These are phyloP conservation scores for Eclectus roratus DNA, from an alignment of 2,113 vertebrate species.

Conservation along the genomic window DNA sequence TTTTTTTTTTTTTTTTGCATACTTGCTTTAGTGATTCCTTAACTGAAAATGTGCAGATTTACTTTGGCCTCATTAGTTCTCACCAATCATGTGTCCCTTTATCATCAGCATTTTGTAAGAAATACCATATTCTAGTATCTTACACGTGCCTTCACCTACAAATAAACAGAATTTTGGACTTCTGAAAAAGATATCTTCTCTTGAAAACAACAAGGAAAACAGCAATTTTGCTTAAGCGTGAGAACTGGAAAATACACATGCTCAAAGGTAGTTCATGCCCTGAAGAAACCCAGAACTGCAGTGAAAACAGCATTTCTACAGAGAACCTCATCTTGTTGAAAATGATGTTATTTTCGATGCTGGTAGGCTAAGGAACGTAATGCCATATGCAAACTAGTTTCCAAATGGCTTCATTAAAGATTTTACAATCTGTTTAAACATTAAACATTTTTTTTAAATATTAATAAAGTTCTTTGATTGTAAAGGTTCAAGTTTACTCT, in stretches of 20 bases:
- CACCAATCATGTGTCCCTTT: background rate
- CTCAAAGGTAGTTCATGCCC: background rate
- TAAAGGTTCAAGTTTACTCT: conserved; percentile 39
- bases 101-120: background rate
- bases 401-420: conserved; percentile 39
- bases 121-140: background rate
- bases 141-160: background rate
- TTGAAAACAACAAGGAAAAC: background rate
- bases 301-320: background rate
- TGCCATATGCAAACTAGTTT: conserved; percentile 24
- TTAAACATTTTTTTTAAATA: conserved; percentile 60
- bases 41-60: background rate
- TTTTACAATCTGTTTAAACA: conserved; percentile 59
- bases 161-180: background rate
- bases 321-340: background rate
- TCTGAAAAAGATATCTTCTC: background rate
- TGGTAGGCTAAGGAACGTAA: conserved; percentile 18
- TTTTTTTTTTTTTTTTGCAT: background rate
- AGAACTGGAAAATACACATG: background rate
- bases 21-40: background rate
- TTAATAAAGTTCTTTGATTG: conserved; percentile 36
- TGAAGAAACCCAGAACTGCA: background rate
- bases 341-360: background rate
- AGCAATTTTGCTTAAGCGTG: background rate
- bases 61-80: background rate